Evolutionary conservation across 2,888 invertebrate genomes (phyloP).

Genomic region (Nemurella pictetii): DNA sequence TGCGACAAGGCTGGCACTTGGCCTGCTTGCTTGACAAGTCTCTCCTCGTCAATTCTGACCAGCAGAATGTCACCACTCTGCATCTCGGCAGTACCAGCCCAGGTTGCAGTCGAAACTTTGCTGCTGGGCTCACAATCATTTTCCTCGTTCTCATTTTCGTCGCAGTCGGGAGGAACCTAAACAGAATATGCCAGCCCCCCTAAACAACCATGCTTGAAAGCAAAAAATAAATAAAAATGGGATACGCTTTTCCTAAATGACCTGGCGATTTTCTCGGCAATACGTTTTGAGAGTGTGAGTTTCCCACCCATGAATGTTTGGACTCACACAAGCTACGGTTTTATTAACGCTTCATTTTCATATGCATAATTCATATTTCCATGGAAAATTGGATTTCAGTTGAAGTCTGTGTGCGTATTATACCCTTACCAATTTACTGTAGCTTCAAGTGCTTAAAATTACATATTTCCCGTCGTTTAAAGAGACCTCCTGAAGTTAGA

Average conservation of each 20-base stretch:
- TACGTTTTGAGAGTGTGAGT: neutral
- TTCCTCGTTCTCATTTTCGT: constrained; percentile 40
- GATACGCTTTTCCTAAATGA: neutral
- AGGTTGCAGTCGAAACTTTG: constrained; percentile 57
- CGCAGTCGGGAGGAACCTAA: constrained; percentile 34
- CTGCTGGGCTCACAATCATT: constrained; percentile 40
- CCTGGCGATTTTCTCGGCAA: neutral
- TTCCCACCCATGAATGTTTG: neutral
- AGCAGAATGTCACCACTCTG: constrained; percentile 73
- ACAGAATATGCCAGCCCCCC: too few relatives aligned
- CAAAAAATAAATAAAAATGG: neutral
- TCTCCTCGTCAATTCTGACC: constrained; percentile 69
- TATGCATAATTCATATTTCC: neutral
- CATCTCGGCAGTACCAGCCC: constrained; percentile 69
- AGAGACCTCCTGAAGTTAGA: constrained; percentile 17
- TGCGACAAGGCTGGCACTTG: neutral
- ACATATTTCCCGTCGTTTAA: constrained; percentile 17
- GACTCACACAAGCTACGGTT: neutral
- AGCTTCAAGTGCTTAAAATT: constrained; percentile 16
- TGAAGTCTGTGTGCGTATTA: neutral
- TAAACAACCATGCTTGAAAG: neutral
- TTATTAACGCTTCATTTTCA: neutral
- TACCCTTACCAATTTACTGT: neutral
- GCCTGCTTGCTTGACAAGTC: constrained; percentile 12
- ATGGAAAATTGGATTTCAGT: neutral